A percentile compares a stretch with the other conserved stretches of the same genome.
Evolutionary conservation across 1,140 invertebrate species (phyloP).

Genomic region (Diabrotica undecimpunctata): DNA sequence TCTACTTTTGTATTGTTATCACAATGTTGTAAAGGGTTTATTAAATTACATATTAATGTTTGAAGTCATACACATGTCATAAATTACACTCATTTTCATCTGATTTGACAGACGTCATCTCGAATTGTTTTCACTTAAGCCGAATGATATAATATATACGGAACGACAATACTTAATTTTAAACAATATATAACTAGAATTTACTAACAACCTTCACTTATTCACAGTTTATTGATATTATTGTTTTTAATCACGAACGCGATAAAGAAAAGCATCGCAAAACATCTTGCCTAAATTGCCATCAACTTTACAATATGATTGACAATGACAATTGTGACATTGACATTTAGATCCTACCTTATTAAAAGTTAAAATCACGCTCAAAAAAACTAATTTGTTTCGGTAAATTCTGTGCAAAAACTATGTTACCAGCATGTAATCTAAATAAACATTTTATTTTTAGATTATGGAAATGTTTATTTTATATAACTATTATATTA

Average conservation of each 20-base stretch:
- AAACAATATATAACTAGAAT: not conserved
- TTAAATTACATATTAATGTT: slow-evolving; percentile 21
- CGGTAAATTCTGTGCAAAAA: too few species aligned
- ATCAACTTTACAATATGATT: not conserved
- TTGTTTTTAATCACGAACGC: not conserved
- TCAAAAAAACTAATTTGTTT: too few species aligned
- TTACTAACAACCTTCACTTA: not conserved
- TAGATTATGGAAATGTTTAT: too few species aligned
- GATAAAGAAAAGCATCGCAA: slow-evolving; percentile 2
- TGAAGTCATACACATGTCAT: slow-evolving; percentile 28
- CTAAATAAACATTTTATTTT: too few species aligned
- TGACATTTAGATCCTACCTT: not conserved
- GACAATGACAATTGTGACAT: not conserved
- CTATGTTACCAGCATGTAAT: too few species aligned
- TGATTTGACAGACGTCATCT: slow-evolving; percentile 27
- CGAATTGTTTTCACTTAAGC: not conserved
- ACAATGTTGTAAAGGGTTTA: slow-evolving; percentile 12
- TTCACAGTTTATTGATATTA: not conserved
- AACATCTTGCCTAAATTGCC: not conserved
- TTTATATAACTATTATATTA: too few species aligned
- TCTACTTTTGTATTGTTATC: slow-evolving; percentile 14
- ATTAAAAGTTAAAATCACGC: not conserved
- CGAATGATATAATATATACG: not conserved
- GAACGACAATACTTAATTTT: not conserved
- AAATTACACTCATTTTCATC: slow-evolving; percentile 28